A percentile compares a stretch with the other conserved stretches of the same genome.
These are phyloP conservation scores for Pristis pectinata DNA, from an alignment of 2,797 vertebrate species.

Conservation along the genomic window DNA sequence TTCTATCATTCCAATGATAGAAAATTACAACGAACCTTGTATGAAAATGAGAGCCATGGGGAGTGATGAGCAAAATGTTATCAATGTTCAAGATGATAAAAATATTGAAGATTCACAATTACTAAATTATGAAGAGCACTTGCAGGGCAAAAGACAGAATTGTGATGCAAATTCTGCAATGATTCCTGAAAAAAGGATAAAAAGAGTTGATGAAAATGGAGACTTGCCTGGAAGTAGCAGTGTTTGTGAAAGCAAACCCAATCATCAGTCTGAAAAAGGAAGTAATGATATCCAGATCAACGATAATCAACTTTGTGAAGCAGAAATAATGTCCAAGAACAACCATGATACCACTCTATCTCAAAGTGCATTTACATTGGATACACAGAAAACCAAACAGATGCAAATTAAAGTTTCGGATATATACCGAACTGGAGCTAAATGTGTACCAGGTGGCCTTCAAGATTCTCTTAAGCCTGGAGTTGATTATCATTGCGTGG, in stretches of 20 bases:
- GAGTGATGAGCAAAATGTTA: neutral
- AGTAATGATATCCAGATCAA: neutral
- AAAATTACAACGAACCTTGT: conserved; percentile 58
- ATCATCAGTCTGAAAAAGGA: neutral
- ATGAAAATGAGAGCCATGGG: conserved; percentile 44
- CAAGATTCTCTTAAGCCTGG: conserved; percentile 64
- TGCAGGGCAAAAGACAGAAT: neutral
- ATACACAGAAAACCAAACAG: neutral
- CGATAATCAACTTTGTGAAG: neutral
- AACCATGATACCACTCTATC: neutral
- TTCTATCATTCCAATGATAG: conserved; percentile 77
- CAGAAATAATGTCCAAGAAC: neutral
- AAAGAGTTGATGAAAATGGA: neutral
- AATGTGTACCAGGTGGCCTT: conserved; percentile 70
- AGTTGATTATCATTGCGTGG: conserved; percentile 66
- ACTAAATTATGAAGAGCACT: neutral
- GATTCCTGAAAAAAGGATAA: neutral
- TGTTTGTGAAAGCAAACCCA: neutral
- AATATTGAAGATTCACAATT: neutral
- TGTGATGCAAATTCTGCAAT: neutral
- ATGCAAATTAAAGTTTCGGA: conserved; percentile 51
- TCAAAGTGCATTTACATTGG: neutral
- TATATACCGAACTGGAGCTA: conserved; percentile 82
- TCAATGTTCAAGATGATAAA: conserved; percentile 5
- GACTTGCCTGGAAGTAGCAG: neutral